These are phyloP conservation scores for Temnothorax ravouxi DNA, from an alignment of 2,888 invertebrate species.

Conservation along the genomic window DNA sequence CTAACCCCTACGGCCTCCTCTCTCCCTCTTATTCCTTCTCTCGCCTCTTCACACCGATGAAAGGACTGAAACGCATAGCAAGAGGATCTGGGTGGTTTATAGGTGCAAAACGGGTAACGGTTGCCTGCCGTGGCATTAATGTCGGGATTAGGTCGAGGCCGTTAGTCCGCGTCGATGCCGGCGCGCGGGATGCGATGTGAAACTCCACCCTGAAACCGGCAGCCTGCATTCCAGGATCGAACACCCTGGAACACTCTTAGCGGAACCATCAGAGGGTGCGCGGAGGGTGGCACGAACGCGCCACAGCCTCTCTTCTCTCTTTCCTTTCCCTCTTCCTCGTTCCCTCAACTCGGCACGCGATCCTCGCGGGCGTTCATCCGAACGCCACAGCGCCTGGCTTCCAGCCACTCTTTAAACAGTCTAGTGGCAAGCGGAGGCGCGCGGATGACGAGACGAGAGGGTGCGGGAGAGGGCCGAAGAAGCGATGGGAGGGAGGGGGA, in stretches of 20 bases:
- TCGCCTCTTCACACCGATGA: background rate
- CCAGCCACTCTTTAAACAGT: slow-evolving; percentile 81
- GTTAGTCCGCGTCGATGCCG: slow-evolving; percentile 67
- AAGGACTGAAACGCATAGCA: slow-evolving; percentile 54
- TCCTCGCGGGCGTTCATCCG: slow-evolving; percentile 52
- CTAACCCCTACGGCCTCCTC: background rate
- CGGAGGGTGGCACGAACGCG: slow-evolving; percentile 49
- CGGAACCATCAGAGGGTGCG: slow-evolving; percentile 55
- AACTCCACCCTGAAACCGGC: slow-evolving; percentile 46
- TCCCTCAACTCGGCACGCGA: slow-evolving; percentile 16
- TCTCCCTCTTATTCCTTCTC: background rate
- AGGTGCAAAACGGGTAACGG: slow-evolving; percentile 74
- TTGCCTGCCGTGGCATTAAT: slow-evolving; percentile 81
- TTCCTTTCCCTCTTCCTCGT: slow-evolving; percentile 39
- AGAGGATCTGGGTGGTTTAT: slow-evolving; percentile 56
- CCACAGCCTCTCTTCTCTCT: slow-evolving; percentile 23
- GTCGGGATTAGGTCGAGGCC: slow-evolving; percentile 77
- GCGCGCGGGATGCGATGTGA: slow-evolving; percentile 48
- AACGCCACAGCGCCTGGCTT: slow-evolving; percentile 63
- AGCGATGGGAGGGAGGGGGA: background rate
- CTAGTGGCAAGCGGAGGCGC: slow-evolving; percentile 62
- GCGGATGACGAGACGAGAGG: slow-evolving; percentile 42
- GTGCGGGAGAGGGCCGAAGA: slow-evolving; percentile 25
- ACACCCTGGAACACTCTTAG: slow-evolving; percentile 64
- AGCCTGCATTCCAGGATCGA: slow-evolving; percentile 64